Conservation (phyloP, 2,797 vertebrate species). For the Synanceia verrucosa region DNA sequence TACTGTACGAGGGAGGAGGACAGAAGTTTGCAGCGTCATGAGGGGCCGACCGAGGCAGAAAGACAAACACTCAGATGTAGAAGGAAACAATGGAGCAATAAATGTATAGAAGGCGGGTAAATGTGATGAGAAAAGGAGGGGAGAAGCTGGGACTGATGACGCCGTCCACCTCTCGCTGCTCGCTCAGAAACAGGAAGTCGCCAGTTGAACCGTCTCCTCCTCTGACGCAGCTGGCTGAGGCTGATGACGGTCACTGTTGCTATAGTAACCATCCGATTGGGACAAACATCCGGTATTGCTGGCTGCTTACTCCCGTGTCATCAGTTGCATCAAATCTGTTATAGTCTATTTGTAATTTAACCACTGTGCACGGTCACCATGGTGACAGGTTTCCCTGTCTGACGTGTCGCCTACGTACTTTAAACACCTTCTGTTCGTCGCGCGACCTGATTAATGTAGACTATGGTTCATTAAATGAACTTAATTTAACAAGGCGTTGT, state of each 20-base stretch:
- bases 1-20: not conserved
- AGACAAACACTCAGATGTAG: conserved; percentile 38
- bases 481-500: no score
- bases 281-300: conserved; percentile 71
- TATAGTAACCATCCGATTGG: conserved; percentile 42
- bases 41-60: conserved; percentile 21
- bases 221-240: conserved; percentile 71
- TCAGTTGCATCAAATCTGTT: conserved; percentile 8
- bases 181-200: conserved; percentile 80
- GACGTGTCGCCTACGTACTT: not conserved
- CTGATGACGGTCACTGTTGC: conserved; percentile 66
- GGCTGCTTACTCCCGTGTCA: conserved; percentile 1
- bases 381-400: not conserved
- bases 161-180: conserved; percentile 5
- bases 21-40: conserved; percentile 1
- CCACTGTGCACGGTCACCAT: no score
- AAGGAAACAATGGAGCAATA: conserved; percentile 38
- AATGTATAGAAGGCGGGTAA: conserved; percentile 11
- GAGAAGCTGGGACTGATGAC: not conserved
- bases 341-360: no score
- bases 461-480: no score
- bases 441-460: not conserved
- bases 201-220: conserved; percentile 65
- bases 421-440: no score
- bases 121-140: not conserved